Base-by-base conservation (phyloP, 2,797 vertebrate genomes). In the Staurois parvus region DNA sequence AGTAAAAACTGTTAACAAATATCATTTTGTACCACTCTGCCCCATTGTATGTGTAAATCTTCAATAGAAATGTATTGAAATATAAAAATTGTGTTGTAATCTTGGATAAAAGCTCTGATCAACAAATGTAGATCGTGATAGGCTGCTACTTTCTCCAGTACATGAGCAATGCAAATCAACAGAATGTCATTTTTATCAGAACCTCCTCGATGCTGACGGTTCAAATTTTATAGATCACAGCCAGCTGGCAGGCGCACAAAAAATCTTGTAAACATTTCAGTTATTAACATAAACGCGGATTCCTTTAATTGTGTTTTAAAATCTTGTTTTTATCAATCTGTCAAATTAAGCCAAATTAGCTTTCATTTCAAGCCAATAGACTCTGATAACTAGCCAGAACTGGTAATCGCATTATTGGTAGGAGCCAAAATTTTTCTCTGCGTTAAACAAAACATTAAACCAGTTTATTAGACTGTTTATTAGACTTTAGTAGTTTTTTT, bases 301-400 rank as follows among this genome's bases (percentile, higher is more conserved):
- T 81, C 67, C 69, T 76, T 76, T 81, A 59, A 64, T 74, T 72
- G 69, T 75, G 32, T 86, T 74, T 79, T 74, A 73, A 78, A 37
- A 29, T 72, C n/a, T 42, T 85, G 79, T 76, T 81, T 86, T 59
- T 80, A 56, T 83, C 69, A 66, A 68, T 64, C 72, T 86, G 80
- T 83, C 80, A 78, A 28, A 83, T 83, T 82, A 86, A 82, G 67
- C 80, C 56, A 78, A 73, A 78, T 86, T 86, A 78, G 15, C 69
- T 83, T 86, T 86, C 42, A 48, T 83, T 83, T 67, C 37, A 79
- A 79, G 80, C 80, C 80, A 83, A 79, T 77, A 64, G 81, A 81
- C 72, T 64, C 21, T 66, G 67, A 66, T 62, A 66, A 82, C 82
- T 86, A 72, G 52, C 67, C 67, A 66, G 77, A 77, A 67, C 11